Percentiles rank a stretch among this genome's conserved stretches.
Evolutionary conservation across 2,797 vertebrate species (phyloP).

Genomic region (Characodon lateralis): DNA sequence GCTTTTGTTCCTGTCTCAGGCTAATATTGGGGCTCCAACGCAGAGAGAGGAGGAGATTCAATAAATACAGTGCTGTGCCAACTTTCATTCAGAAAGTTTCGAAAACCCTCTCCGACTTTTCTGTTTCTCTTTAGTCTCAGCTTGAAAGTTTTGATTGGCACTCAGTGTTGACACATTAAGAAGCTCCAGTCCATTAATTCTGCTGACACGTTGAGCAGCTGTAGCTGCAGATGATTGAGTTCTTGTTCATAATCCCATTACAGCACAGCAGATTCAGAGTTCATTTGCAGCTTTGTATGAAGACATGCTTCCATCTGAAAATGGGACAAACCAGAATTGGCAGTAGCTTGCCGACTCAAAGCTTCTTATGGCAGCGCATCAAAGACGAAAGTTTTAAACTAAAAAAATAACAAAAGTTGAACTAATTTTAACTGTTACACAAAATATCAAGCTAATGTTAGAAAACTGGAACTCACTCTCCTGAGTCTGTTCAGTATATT

Average conservation of each 20-base stretch:
- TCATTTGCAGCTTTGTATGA: conserved; percentile 59
- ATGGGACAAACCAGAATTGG: conserved; percentile 53
- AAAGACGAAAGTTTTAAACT: conserved; percentile 34
- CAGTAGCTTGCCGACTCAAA: conserved; percentile 51
- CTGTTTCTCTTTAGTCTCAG: conserved; percentile 5
- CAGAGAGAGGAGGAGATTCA: conserved; percentile 39
- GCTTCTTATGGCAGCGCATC: conserved; percentile 51
- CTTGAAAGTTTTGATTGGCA: conserved; percentile 45
- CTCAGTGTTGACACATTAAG: conserved; percentile 10
- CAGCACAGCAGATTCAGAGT: conserved; percentile 53
- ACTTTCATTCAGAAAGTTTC: conserved; percentile 22
- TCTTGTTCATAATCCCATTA: conserved; percentile 70
- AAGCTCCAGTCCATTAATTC: conserved; percentile 15
- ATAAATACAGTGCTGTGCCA: conserved; percentile 32
- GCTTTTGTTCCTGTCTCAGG: conserved; percentile 57
- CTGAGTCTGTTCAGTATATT: not conserved
- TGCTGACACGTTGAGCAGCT: conserved; percentile 39
- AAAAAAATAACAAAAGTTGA: conserved; percentile 24
- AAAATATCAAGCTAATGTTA: not conserved
- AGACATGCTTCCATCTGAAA: conserved; percentile 48
- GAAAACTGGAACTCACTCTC: conserved; percentile 4
- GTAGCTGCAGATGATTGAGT: conserved; percentile 58
- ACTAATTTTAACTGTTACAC: conserved; percentile 22
- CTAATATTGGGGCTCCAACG: conserved; percentile 54
- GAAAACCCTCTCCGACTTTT: conserved; percentile 7